These are phyloP conservation scores for Siniperca knerii DNA, from an alignment of 2,113 vertebrate genomes.

Conservation along the genomic window DNA sequence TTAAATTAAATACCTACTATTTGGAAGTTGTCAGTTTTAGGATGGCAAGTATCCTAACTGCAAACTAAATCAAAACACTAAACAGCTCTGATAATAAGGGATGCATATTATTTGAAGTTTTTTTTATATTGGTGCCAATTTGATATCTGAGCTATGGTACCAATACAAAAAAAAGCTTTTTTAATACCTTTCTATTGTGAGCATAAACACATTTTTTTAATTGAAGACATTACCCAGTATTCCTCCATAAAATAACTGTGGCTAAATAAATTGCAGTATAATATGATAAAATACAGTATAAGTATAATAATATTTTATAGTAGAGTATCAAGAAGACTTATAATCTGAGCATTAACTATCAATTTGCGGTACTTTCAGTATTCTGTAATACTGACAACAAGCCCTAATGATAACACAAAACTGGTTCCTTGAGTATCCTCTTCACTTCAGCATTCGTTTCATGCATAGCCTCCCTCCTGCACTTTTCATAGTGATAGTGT, in stretches of 20 bases:
- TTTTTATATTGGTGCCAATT: background rate
- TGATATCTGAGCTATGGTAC: background rate
- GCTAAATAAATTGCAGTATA: background rate
- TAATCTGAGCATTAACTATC: background rate
- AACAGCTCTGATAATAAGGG: background rate
- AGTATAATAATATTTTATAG: background rate
- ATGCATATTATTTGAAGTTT: background rate
- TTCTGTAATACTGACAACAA: background rate
- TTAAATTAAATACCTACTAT: background rate
- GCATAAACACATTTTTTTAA: background rate
- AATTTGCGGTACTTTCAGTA: background rate
- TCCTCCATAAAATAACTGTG: background rate
- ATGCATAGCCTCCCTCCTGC: background rate
- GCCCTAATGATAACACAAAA: background rate
- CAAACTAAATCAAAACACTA: background rate
- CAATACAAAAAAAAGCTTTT: background rate
- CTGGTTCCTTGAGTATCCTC: background rate
- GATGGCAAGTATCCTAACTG: background rate
- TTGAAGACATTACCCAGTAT: background rate
- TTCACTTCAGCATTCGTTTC: background rate
- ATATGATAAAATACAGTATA: background rate
- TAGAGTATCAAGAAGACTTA: background rate
- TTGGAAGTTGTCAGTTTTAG: background rate
- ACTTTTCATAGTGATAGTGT: background rate
- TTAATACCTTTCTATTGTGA: background rate